Evolutionary conservation across 1,140 invertebrate species (phyloP), one percentile per base, ranked within the genome.

Genomic region (Drosophila eugracilis): DNA sequence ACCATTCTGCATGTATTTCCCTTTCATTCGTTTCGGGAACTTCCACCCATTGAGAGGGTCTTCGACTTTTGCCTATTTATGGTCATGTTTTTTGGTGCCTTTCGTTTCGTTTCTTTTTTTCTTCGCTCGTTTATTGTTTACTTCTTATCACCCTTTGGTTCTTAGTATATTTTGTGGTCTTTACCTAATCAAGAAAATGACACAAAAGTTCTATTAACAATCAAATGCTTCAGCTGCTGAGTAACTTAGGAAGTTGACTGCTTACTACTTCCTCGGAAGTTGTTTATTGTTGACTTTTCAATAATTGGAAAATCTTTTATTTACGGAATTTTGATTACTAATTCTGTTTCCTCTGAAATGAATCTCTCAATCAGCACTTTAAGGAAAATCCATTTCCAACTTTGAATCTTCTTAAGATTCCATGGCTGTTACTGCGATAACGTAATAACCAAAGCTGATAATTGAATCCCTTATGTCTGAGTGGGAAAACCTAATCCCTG

Each of bases 61-160:
- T 65, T 58, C 55, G 12, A 14, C 37, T 65, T 77, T 66, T 85
- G 81, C 81, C 81, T 85, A 88, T 85, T 84, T 85, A 86, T 85
- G 81, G 81, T 44, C 81, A 85, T 85, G 81, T 85, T 85, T 85
- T 75, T 55, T 60, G 36, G 50, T 32, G 41, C 54, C 44, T 50
- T 76, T 44, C 45, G 58, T 34, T 59, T 60, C 52, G 19, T 26
- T 52, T 44, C 45, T 54, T 34, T 59, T 60, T 47, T 15, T 26
- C 47, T 50, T 57, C 50, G n/a, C 28, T 2, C 63, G 41, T 34
- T 67, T 67, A 50, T 74, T 63, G 58, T 50, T 73, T 42, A 15
- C 65, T 50, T 77, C 71, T 84, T 84, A 84, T 84, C 78, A 47
- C 19, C 21, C 10, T 30, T 39, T 14, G 15, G 34, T 47, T 47